phyloP scores from a whole-genome alignment of 2,113 vertebrate genomes.

The Corythoichthys haematopterus region DNA sequence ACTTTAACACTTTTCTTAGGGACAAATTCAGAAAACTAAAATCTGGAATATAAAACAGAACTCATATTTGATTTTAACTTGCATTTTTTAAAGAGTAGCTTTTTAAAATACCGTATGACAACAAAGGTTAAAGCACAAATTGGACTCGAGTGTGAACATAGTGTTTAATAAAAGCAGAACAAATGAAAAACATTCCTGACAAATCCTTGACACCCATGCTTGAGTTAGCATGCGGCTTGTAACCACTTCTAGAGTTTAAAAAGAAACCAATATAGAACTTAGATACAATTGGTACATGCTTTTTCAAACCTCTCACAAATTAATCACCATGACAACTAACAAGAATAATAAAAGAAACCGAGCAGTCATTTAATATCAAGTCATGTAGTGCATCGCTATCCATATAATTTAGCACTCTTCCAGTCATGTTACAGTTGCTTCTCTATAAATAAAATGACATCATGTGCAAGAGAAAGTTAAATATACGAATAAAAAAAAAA shows the following conservation, averaged over 20 bases:
- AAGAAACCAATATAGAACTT: neutral
- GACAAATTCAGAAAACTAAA: neutral
- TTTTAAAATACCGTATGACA: no score
- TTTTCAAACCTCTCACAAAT: neutral
- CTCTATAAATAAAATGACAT: neutral
- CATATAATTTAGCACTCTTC: neutral
- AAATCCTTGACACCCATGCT: constrained; percentile 5
- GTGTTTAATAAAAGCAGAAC: constrained; percentile 20
- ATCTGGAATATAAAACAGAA: neutral
- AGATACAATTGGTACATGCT: neutral
- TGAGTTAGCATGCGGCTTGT: neutral
- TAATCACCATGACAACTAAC: constrained; percentile 1
- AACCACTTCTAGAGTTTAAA: neutral
- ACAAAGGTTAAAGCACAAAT: no score
- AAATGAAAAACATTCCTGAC: constrained; percentile 8
- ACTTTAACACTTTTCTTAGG: neutral
- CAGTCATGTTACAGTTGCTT: neutral
- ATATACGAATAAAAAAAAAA: neutral
- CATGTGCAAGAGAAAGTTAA: neutral
- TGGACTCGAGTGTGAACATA: neutral
- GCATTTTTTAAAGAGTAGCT: no score
- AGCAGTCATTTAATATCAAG: neutral
- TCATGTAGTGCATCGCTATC: neutral
- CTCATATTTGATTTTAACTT: neutral
- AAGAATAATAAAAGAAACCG: neutral